Percentiles rank a stretch among this genome's conserved stretches.
Conservation (phyloP, 2,888 invertebrate genomes). For the Syrista parreyssii region DNA sequence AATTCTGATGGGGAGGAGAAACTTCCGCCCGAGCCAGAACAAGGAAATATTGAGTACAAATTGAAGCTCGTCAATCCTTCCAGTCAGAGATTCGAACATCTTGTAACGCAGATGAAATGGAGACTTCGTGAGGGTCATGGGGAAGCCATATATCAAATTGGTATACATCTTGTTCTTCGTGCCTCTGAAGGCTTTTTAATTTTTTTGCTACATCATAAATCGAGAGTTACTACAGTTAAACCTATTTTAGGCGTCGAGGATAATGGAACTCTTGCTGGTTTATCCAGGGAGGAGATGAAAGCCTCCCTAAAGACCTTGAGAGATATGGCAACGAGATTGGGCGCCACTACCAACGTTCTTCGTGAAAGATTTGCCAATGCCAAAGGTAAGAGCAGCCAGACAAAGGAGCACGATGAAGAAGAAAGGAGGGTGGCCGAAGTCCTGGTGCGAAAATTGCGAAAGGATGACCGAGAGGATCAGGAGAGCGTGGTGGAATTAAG, state of each 20-base stretch:
- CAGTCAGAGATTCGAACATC: constrained; percentile 90
- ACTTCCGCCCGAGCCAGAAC: constrained; percentile 90
- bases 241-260: constrained; percentile 78
- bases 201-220: background rate
- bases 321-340: constrained; percentile 88
- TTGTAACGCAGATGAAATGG: constrained; percentile 99
- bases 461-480: constrained; percentile 75
- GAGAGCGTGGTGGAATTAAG: constrained; percentile 87
- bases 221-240: background rate
- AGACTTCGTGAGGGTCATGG: constrained; percentile 95
- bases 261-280: constrained; percentile 87
- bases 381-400: constrained; percentile 40
- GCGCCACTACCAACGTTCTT: constrained; percentile 83
- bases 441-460: constrained; percentile 81
- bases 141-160: constrained; percentile 97
- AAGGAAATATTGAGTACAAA: constrained; percentile 97
- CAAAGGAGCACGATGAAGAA: constrained; percentile 40
- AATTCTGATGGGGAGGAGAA: constrained; percentile 70
- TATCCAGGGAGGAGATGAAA: constrained; percentile 85
- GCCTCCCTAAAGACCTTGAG: constrained; percentile 86
- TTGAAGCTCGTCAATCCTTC: constrained; percentile 93
- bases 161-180: constrained; percentile 32
- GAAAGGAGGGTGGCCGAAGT: constrained; percentile 85
- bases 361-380: constrained; percentile 72
- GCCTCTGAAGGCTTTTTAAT: background rate